Evolutionary conservation across 2,888 invertebrate species (phyloP).

Genomic region (Plagodis pulveraria): DNA sequence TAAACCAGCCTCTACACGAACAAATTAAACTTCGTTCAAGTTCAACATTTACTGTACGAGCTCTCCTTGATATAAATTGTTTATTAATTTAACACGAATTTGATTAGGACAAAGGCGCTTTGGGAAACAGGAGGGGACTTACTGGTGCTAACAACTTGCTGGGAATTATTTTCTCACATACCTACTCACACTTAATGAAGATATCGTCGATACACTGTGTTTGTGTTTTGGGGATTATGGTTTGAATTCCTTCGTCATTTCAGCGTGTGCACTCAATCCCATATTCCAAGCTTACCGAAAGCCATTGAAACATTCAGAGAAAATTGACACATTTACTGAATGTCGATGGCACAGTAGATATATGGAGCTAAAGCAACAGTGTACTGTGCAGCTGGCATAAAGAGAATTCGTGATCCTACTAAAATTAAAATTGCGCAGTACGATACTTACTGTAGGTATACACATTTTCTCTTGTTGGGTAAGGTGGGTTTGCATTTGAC

Average conservation of each 20-base stretch:
- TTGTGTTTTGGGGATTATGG: too few species aligned
- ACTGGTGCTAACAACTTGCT: not conserved
- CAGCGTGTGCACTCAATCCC: too few species aligned
- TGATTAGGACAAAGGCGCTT: constrained; percentile 1
- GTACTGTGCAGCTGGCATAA: constrained; percentile 9
- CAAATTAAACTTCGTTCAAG: constrained; percentile 5
- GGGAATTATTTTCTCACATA: too few species aligned
- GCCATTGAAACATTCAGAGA: too few species aligned
- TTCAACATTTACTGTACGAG: constrained; percentile 1
- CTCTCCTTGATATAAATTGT: constrained; percentile 3
- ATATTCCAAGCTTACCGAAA: too few species aligned
- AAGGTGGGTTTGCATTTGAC: too few species aligned
- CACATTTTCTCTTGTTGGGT: too few species aligned
- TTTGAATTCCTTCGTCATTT: too few species aligned
- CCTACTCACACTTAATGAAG: too few species aligned
- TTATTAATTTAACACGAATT: constrained; percentile 8
- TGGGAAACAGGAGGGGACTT: not conserved
- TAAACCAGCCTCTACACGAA: not conserved
- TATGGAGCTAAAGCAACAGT: not conserved
- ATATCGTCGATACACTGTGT: too few species aligned
- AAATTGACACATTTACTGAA: too few species aligned
- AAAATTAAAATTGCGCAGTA: constrained; percentile 11
- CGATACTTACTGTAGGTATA: too few species aligned
- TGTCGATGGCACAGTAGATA: constrained; percentile 1
- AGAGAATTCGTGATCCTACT: constrained; percentile 19